These are phyloP conservation scores for Ips typographus DNA, from an alignment of 1,140 invertebrate genomes.

Conservation along the genomic window DNA sequence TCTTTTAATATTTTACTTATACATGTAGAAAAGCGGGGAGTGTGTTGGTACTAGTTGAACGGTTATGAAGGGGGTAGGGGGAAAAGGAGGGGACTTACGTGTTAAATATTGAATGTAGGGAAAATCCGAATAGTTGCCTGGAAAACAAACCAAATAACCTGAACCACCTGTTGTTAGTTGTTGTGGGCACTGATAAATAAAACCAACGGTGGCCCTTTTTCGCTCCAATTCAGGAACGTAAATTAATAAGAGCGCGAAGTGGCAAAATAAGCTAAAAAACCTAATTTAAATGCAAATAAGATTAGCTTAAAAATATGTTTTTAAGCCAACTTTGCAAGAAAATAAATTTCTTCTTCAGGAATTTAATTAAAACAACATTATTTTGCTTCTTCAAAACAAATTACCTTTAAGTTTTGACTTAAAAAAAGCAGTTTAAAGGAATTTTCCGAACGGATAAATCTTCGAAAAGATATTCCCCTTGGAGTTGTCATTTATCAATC, in stretches of 20 bases:
- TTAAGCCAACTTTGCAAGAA: neutral
- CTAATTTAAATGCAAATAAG: conserved; percentile 34
- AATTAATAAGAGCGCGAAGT: conserved; percentile 17
- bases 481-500: no score
- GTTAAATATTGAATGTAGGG: conserved; percentile 67
- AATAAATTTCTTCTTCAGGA: neutral
- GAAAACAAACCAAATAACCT: conserved; percentile 41
- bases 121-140: conserved; percentile 67
- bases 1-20: no score
- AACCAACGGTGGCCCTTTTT: neutral
- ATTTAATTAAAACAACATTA: no score
- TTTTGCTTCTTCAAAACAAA: conserved; percentile 5
- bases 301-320: conserved; percentile 27
- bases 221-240: neutral
- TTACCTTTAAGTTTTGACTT: neutral
- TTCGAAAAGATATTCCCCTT: no score
- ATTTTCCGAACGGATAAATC: no score
- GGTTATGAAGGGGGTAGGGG: no score
- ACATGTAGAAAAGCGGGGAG: no score
- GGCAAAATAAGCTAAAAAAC: conserved; percentile 26
- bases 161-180: neutral
- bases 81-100: conserved; percentile 58
- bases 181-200: no score
- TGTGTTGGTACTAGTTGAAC: no score
- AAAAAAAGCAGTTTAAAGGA: no score